These are phyloP conservation scores for Panagrolaimus sp. DNA, from an alignment of 1,140 invertebrate genomes.

Conservation along the genomic window DNA sequence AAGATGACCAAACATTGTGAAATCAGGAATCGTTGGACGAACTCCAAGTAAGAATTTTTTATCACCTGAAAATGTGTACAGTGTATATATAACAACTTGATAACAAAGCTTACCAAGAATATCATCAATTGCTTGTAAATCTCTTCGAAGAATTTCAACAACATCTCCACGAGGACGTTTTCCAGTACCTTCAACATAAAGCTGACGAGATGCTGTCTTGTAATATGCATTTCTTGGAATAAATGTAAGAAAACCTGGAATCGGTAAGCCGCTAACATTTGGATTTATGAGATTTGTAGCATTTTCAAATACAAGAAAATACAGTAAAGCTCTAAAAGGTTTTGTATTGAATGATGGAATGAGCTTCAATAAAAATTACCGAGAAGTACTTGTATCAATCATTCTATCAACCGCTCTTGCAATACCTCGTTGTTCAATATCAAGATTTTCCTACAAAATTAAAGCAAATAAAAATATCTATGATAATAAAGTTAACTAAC, in stretches of 20 bases:
- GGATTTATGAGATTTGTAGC: constrained; percentile 34
- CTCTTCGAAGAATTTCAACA: constrained; percentile 34
- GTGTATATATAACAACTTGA: too few relatives aligned
- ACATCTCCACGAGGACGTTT: constrained; percentile 35
- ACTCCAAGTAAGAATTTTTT: constrained; percentile 50
- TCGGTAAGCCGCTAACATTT: constrained; percentile 36
- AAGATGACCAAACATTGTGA: constrained; percentile 46
- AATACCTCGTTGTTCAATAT: constrained; percentile 30
- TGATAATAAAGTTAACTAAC: constrained; percentile 61
- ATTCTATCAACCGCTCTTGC: constrained; percentile 39
- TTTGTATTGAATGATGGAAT: constrained; percentile 11
- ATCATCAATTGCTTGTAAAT: constrained; percentile 36
- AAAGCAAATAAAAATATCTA: neutral
- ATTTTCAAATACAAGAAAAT: constrained; percentile 42
- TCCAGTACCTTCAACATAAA: constrained; percentile 30
- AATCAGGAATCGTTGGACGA: constrained; percentile 41
- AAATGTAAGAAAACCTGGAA: constrained; percentile 18
- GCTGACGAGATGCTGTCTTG: constrained; percentile 19
- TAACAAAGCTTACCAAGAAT: too few relatives aligned
- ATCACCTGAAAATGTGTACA: too few relatives aligned
- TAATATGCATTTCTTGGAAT: constrained; percentile 35
- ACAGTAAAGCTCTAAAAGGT: constrained; percentile 32
- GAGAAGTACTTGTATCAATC: constrained; percentile 38
- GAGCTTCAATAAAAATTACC: constrained; percentile 33
- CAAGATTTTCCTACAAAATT: constrained; percentile 30